These are phyloP conservation scores for Chrysolina americana DNA, from an alignment of 2,888 invertebrate genomes.

Conservation along the genomic window DNA sequence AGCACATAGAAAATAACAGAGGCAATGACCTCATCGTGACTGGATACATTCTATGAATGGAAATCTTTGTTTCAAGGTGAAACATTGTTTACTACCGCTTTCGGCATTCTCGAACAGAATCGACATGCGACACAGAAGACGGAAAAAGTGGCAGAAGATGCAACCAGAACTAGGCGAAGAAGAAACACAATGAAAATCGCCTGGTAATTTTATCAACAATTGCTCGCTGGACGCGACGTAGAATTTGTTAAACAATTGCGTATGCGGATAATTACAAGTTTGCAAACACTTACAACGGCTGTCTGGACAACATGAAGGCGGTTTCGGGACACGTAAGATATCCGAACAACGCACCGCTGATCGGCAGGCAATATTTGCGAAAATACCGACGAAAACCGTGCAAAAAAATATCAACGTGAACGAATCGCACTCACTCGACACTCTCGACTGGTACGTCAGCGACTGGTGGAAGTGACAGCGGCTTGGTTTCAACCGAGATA, in stretches of 20 bases:
- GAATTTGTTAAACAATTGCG: constrained; percentile 7
- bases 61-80: constrained; percentile 53
- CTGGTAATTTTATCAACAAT: neutral
- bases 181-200: constrained; percentile 8
- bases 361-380: constrained; percentile 2
- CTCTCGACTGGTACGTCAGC: constrained; percentile 48
- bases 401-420: constrained; percentile 40
- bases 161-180: neutral
- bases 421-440: constrained; percentile 29
- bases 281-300: constrained; percentile 18
- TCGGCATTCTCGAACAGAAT: constrained; percentile 25
- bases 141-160: constrained; percentile 2
- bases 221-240: neutral
- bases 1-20: constrained; percentile 52
- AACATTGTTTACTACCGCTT: constrained; percentile 49
- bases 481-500: constrained; percentile 11
- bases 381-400: constrained; percentile 36
- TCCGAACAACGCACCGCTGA: neutral
- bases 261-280: neutral
- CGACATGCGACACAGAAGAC: neutral
- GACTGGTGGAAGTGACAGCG: constrained; percentile 45
- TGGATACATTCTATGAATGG: constrained; percentile 57
- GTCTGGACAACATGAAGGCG: constrained; percentile 22
- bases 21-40: constrained; percentile 56
- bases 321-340: neutral